A percentile compares a stretch with the other conserved stretches of the same genome.
phyloP scores from a whole-genome alignment of 2,888 invertebrate species.

The Itoplectis maculator region DNA sequence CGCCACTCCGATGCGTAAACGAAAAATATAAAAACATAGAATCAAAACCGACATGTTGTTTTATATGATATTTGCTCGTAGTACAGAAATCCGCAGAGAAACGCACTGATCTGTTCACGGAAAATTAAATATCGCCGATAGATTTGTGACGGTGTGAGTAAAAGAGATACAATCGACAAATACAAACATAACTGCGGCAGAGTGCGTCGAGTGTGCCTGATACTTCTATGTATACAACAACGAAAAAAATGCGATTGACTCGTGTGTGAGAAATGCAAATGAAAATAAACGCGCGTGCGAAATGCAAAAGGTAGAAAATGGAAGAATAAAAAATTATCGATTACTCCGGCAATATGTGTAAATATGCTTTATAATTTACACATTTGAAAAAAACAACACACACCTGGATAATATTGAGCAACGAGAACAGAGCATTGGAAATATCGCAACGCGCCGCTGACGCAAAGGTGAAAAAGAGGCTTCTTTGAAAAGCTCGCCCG shows the following conservation, averaged over 20 bases:
- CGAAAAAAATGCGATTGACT: not conserved
- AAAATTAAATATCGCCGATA: not conserved
- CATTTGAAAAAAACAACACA: too few relatives aligned
- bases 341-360: too few relatives aligned
- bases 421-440: not conserved
- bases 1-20: not conserved
- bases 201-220: not conserved
- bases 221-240: not conserved
- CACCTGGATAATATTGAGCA: not conserved
- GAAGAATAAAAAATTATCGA: too few relatives aligned
- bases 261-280: not conserved
- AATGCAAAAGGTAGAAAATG: too few relatives aligned
- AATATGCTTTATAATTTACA: too few relatives aligned
- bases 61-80: not conserved
- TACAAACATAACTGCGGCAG: not conserved
- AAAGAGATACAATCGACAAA: not conserved
- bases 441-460: not conserved
- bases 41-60: not conserved
- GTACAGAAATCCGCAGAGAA: too few relatives aligned
- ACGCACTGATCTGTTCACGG: not conserved
- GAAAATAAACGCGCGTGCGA: too few relatives aligned
- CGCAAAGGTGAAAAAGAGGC: not conserved
- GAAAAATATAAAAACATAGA: not conserved
- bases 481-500: constrained; percentile 33
- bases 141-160: not conserved